Conservation (phyloP, 2,888 invertebrate genomes). For the Ornithoptera priamus region DNA sequence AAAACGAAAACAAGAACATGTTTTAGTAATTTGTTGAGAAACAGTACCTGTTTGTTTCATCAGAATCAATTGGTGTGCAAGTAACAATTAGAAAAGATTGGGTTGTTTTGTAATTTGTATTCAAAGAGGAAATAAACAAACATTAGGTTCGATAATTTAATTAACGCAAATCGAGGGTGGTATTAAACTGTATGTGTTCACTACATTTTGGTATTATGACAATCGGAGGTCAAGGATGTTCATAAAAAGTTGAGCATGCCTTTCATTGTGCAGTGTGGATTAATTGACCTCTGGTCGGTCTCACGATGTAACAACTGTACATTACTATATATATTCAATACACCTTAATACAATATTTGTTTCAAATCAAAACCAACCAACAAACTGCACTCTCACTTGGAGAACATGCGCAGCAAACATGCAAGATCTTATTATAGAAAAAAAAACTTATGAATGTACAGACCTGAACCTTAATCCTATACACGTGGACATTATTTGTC, state of each 20-base stretch:
- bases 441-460: slow-evolving; percentile 64
- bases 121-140: slow-evolving; percentile 40
- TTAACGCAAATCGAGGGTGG: slow-evolving; percentile 58
- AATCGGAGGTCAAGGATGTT: slow-evolving; percentile 54
- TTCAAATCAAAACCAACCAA: slow-evolving; percentile 45
- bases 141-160: slow-evolving; percentile 62
- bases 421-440: slow-evolving; percentile 53
- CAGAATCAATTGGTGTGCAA: slow-evolving; percentile 32
- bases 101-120: slow-evolving; percentile 34
- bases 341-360: slow-evolving; percentile 37
- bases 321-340: slow-evolving; percentile 25
- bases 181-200: slow-evolving; percentile 22
- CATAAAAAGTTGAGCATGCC: slow-evolving; percentile 71
- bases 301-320: slow-evolving; percentile 16
- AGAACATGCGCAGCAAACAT: slow-evolving; percentile 70
- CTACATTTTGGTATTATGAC: slow-evolving; percentile 56
- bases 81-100: slow-evolving; percentile 19
- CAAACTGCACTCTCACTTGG: slow-evolving; percentile 62
- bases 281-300: slow-evolving; percentile 30
- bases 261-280: slow-evolving; percentile 63
- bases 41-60: slow-evolving; percentile 32
- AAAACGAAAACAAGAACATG: slow-evolving; percentile 43
- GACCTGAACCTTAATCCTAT: slow-evolving; percentile 50
- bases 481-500: slow-evolving; percentile 49
- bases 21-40: slow-evolving; percentile 38